These are phyloP conservation scores for Ceraclea dissimilis DNA, from an alignment of 2,888 invertebrate species.

Conservation along the genomic window DNA sequence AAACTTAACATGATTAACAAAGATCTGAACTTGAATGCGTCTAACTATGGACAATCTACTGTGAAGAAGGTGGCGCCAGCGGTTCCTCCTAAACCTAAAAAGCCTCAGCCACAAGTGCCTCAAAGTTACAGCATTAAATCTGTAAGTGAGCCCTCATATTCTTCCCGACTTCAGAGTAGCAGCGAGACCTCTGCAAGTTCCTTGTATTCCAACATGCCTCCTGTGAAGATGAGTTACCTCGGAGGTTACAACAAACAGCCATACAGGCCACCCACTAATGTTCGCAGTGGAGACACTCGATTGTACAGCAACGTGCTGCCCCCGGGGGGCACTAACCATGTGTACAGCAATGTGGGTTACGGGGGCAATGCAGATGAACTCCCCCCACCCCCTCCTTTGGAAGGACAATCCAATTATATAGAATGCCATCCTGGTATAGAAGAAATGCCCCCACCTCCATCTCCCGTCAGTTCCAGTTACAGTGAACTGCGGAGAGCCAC, in stretches of 20 bases:
- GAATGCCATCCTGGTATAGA: conserved; percentile 29
- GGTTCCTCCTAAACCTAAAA: conserved; percentile 71
- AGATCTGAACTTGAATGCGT: conserved; percentile 13
- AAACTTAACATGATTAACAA: conserved; percentile 55
- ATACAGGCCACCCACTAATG: conserved; percentile 33
- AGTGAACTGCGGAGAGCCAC: conserved; percentile 62
- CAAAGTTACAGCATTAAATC: conserved; percentile 66
- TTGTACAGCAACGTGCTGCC: conserved; percentile 45
- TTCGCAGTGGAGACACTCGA: conserved; percentile 42
- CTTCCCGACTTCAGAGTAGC: conserved; percentile 53
- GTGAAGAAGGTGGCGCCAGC: conserved; percentile 56
- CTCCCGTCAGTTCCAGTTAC: conserved; percentile 51
- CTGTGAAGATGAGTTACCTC: conserved; percentile 45
- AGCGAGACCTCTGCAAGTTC: conserved; percentile 33
- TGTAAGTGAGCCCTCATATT: conserved; percentile 66
- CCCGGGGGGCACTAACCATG: conserved; percentile 46
- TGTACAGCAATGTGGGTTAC: conserved; percentile 39
- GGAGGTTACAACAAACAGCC: conserved; percentile 29
- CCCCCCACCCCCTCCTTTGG: conserved; percentile 10
- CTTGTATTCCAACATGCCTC: conserved; percentile 45
- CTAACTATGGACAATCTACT: conserved; percentile 10
- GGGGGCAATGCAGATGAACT: conserved; percentile 13
- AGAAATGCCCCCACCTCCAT: conserved; percentile 36
- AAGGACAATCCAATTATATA: background rate
- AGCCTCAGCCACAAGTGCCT: conserved; percentile 58